These are phyloP conservation scores for Gopherus flavomarginatus DNA, from an alignment of 2,113 vertebrate genomes.

Conservation along the genomic window DNA sequence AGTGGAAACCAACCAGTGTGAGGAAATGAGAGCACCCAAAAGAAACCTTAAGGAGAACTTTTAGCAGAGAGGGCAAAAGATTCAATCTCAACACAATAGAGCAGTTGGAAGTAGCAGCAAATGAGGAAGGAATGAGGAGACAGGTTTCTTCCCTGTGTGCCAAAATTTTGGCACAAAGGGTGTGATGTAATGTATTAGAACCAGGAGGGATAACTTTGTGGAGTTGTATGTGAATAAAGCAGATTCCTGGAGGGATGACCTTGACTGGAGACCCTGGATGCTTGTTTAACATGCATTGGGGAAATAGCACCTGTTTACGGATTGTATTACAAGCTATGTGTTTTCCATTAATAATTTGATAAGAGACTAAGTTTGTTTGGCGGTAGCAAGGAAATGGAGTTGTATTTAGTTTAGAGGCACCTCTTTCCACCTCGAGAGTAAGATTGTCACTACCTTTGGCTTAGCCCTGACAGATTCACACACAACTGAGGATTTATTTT, in stretches of 20 bases:
- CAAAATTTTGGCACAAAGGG: neutral
- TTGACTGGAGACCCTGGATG: neutral
- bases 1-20: too few species aligned
- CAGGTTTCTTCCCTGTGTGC: neutral
- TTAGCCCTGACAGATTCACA: neutral
- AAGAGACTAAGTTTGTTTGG: accelerated
- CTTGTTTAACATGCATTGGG: neutral
- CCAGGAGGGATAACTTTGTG: neutral
- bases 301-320: neutral
- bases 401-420: neutral
- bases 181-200: neutral
- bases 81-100: neutral
- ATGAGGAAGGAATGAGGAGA: neutral
- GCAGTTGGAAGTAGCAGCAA: neutral
- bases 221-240: neutral
- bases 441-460: neutral
- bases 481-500: neutral
- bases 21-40: too few species aligned
- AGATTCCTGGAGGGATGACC: neutral
- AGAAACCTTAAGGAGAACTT: too few species aligned
- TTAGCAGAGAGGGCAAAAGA: neutral
- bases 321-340: accelerated
- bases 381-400: neutral
- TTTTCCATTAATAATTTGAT: neutral
- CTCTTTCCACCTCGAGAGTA: neutral